Conservation (phyloP, 2,113 vertebrate genomes). For the Mobula birostris region DNA sequence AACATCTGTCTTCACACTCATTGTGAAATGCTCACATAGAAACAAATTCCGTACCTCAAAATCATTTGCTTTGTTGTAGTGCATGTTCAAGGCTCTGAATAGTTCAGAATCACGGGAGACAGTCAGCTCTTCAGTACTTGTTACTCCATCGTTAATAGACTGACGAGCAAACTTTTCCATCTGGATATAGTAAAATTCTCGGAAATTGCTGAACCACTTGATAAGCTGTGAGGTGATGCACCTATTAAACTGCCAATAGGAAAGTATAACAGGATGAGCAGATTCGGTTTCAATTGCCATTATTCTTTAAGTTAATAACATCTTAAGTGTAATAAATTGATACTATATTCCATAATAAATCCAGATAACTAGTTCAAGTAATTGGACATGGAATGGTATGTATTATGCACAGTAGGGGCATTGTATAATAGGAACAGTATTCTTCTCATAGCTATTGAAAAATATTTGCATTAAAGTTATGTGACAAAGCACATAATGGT, state of each 20-base stretch:
- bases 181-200: slow-evolving; percentile 99
- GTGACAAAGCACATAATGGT: background rate
- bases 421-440: background rate
- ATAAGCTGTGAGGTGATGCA: slow-evolving; percentile 99
- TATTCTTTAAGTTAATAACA: background rate
- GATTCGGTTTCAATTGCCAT: background rate
- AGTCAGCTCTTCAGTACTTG: slow-evolving; percentile 78
- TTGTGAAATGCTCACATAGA: background rate
- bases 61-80: slow-evolving; percentile 99
- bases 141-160: slow-evolving; percentile 91
- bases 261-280: slow-evolving; percentile 51
- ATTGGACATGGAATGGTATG: background rate
- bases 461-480: background rate
- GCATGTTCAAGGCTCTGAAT: slow-evolving; percentile 97
- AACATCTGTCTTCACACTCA: background rate
- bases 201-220: slow-evolving; percentile 99
- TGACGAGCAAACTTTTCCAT: slow-evolving; percentile 98
- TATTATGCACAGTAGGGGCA: background rate
- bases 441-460: background rate
- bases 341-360: background rate
- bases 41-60: slow-evolving; percentile 81
- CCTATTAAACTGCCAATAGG: slow-evolving; percentile 89
- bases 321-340: background rate
- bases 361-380: background rate
- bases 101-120: slow-evolving; percentile 95